These are phyloP conservation scores for Drosophila bocki DNA, from an alignment of 1,140 invertebrate species.

Conservation along the genomic window DNA sequence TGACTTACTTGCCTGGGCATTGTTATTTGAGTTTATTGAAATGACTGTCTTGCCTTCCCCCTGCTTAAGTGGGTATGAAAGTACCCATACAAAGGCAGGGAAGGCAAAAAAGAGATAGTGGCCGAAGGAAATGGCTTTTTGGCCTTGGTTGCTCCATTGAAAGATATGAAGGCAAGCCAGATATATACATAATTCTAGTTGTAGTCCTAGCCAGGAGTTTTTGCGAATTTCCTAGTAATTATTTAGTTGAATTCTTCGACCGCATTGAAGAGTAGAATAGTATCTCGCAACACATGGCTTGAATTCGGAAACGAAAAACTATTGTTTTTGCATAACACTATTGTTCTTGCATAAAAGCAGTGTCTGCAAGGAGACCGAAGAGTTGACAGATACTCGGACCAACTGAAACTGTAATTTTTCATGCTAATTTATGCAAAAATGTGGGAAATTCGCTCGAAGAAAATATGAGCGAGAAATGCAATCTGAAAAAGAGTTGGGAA, in stretches of 20 bases:
- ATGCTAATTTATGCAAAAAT: conserved; percentile 79
- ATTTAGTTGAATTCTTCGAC: conserved; percentile 12
- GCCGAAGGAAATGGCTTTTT: conserved; percentile 28
- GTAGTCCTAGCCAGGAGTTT: not conserved
- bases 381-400: conserved; percentile 29
- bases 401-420: conserved; percentile 62
- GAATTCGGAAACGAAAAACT: conserved; percentile 23
- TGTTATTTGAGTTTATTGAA: conserved; percentile 70
- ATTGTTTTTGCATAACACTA: conserved; percentile 27
- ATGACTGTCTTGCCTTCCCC: conserved; percentile 45
- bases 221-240: conserved; percentile 13
- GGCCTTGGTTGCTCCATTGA: conserved; percentile 1
- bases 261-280: conserved; percentile 3
- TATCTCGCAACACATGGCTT: conserved; percentile 19
- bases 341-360: not conserved
- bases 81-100: conserved; percentile 20
- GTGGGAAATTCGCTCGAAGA: conserved; percentile 60
- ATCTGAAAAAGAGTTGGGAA: conserved; percentile 49
- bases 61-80: conserved; percentile 57
- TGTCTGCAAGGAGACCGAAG: conserved; percentile 12
- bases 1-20: conserved; percentile 61
- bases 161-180: conserved; percentile 10
- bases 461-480: conserved; percentile 53
- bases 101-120: conserved; percentile 12
- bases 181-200: conserved; percentile 16